A percentile compares a stretch with the other conserved stretches of the same genome.
Evolutionary conservation across 2,888 invertebrate species (phyloP).

Genomic region (Dolomedes plantarius): DNA sequence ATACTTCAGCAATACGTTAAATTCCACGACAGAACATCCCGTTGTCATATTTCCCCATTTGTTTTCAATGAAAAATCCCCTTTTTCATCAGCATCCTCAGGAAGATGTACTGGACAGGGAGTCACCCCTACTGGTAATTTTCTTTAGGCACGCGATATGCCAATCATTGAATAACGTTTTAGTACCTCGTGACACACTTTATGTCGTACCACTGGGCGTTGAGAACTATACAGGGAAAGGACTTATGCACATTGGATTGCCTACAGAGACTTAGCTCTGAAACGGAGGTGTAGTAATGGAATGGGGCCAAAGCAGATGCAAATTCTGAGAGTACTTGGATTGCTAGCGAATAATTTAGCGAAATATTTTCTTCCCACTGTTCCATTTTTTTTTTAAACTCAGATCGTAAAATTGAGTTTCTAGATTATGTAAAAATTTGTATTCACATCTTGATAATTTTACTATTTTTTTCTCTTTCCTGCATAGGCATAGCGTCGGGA

Average conservation of each 20-base stretch:
- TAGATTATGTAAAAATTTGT: no score
- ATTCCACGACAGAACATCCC: neutral
- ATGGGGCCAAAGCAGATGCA: neutral
- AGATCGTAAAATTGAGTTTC: no score
- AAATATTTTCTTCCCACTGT: no score
- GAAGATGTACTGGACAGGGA: constrained; percentile 31
- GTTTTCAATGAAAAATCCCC: neutral
- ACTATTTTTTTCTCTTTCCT: no score
- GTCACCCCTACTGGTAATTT: constrained; percentile 54
- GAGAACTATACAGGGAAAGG: neutral
- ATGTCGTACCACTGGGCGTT: neutral
- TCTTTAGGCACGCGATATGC: constrained; percentile 52
- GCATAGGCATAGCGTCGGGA: no score
- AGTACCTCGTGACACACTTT: constrained; percentile 58
- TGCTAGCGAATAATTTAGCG: neutral
- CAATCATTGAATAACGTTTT: constrained; percentile 59
- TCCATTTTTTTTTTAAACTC: no score
- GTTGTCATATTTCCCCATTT: neutral
- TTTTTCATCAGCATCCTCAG: neutral
- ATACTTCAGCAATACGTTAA: no score
- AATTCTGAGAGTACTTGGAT: neutral
- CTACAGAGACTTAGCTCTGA: neutral
- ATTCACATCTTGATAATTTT: no score
- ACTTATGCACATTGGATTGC: neutral
- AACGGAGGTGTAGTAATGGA: neutral